Evolutionary conservation across 2,113 vertebrate genomes (phyloP).

Genomic region (Sceloporus undulatus): DNA sequence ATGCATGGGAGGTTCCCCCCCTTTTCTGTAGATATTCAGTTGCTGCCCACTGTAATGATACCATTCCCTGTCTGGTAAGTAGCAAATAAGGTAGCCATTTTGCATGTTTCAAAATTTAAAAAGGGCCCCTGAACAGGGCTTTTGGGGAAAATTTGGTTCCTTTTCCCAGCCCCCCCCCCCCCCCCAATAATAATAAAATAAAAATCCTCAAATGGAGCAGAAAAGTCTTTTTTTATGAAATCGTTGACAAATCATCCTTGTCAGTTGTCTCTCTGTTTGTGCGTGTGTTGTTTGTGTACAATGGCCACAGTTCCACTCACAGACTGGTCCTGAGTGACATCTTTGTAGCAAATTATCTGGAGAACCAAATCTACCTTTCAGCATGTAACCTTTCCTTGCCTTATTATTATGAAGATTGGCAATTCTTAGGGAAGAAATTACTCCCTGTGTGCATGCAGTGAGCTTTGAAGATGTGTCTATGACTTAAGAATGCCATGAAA

Average conservation of each 20-base stretch:
- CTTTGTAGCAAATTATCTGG: not conserved
- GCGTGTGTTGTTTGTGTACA: not conserved
- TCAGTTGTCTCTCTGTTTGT: not conserved
- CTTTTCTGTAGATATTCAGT: not conserved
- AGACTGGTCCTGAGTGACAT: not conserved
- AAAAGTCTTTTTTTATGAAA: not conserved
- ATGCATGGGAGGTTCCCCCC: no score
- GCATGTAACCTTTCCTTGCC: slow-evolving; percentile 14
- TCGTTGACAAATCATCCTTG: not conserved
- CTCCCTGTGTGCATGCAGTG: slow-evolving; percentile 5
- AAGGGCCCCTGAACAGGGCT: not conserved
- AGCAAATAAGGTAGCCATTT: not conserved
- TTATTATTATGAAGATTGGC: slow-evolving; percentile 35
- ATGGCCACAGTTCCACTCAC: not conserved
- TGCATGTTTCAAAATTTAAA: not conserved
- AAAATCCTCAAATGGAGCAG: not conserved
- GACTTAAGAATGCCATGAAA: slow-evolving; percentile 25
- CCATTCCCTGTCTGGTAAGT: not conserved
- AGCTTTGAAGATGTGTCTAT: slow-evolving; percentile 27
- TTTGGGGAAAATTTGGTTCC: not conserved
- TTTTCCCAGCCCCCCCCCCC: no score
- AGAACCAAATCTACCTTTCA: not conserved
- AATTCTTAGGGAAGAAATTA: not conserved
- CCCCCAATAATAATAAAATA: not conserved
- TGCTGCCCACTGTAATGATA: not conserved